Evolutionary conservation across 1,140 invertebrate species (phyloP).

Genomic region (Penaeus indicus): DNA sequence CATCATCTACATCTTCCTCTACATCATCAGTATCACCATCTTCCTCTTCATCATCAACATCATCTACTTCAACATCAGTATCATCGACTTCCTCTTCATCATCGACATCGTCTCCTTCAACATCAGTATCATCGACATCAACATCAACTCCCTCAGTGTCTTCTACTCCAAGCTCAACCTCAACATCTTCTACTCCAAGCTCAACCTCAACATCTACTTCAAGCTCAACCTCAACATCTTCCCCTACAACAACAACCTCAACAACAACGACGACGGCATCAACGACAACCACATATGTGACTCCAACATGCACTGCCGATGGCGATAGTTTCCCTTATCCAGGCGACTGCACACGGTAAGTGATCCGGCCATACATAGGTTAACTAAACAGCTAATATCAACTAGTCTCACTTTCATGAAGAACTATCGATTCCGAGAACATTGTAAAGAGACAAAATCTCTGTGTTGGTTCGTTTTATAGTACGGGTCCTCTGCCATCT

Average conservation of each 20-base stretch:
- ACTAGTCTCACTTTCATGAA: no score
- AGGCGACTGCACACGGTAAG: no score
- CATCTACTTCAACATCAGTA: not conserved
- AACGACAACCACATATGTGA: no score
- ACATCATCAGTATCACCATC: not conserved
- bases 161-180: not conserved
- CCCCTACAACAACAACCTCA: not conserved
- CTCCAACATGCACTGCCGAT: no score
- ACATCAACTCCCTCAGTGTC: not conserved
- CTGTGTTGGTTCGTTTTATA: no score
- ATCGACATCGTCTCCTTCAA: constrained; percentile 1
- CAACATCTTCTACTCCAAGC: not conserved
- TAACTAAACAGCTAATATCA: no score
- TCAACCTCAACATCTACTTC: not conserved
- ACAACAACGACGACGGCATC: no score
- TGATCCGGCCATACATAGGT: no score
- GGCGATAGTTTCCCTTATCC: no score
- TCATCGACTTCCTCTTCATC: not conserved
- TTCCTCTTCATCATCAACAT: not conserved
- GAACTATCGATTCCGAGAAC: no score
- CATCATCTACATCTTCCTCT: not conserved
- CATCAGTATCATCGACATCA: constrained; percentile 21
- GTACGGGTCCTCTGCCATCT: no score
- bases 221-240: not conserved
- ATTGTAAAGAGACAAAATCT: no score